Evolutionary conservation across 2,113 vertebrate genomes (phyloP).

Genomic region (Martes martes): DNA sequence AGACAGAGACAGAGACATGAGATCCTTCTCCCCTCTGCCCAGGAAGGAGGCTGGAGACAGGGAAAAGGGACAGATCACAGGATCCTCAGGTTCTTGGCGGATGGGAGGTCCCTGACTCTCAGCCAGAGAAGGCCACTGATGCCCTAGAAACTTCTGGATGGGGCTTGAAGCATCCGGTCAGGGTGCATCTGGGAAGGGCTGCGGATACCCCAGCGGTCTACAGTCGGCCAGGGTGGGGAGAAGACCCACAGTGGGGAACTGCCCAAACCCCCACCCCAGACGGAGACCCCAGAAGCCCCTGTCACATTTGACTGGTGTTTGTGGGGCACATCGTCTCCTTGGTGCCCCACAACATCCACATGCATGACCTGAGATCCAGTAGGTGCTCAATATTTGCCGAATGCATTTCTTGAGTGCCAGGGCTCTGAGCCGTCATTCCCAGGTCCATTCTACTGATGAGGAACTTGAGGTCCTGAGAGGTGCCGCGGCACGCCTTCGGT

Average conservation of each 20-base stretch:
- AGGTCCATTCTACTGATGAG: background rate
- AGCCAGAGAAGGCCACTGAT: background rate
- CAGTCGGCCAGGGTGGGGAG: accelerated
- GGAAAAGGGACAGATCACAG: background rate
- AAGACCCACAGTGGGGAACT: background rate
- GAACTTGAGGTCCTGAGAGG: background rate
- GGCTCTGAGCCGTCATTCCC: background rate
- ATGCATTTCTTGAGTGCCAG: background rate
- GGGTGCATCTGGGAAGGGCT: background rate
- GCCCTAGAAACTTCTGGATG: background rate
- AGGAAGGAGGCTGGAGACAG: background rate
- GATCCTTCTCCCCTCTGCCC: background rate
- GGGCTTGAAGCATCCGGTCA: background rate
- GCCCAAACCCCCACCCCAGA: background rate
- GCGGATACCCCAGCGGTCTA: background rate
- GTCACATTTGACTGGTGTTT: background rate
- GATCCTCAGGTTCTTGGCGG: background rate
- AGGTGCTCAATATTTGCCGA: background rate
- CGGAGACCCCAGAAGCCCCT: background rate
- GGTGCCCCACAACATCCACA: background rate
- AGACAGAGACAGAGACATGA: too few species aligned
- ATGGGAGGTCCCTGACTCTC: background rate
- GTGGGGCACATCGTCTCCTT: background rate
- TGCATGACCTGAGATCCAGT: background rate
- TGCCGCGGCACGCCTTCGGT: accelerated